These are phyloP conservation scores for Hyposoter didymator DNA, from an alignment of 2,888 invertebrate genomes.

Conservation along the genomic window DNA sequence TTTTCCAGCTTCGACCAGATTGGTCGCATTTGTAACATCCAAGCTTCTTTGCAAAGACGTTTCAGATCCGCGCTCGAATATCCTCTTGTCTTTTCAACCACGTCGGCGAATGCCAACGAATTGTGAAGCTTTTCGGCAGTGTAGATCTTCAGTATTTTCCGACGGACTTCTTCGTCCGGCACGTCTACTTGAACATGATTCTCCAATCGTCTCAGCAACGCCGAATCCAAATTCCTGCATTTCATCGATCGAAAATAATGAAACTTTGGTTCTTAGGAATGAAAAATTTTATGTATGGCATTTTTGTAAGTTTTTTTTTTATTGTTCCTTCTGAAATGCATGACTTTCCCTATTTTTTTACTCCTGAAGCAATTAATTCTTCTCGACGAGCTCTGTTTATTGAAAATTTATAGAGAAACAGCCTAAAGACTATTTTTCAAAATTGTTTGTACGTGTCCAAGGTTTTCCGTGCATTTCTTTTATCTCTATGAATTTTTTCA, in stretches of 20 bases:
- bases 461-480: too few relatives aligned
- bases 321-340: too few relatives aligned
- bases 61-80: conserved; percentile 96
- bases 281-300: background rate
- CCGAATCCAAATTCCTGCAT: conserved; percentile 93
- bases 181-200: conserved; percentile 93
- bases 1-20: conserved; percentile 85
- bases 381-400: too few relatives aligned
- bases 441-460: too few relatives aligned
- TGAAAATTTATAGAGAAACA: too few relatives aligned
- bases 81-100: conserved; percentile 88
- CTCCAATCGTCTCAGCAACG: conserved; percentile 94
- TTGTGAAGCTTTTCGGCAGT: conserved; percentile 85
- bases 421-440: too few relatives aligned
- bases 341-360: too few relatives aligned
- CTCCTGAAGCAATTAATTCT: too few relatives aligned
- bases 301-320: too few relatives aligned
- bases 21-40: conserved; percentile 92
- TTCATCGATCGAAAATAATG: conserved; percentile 11
- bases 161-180: conserved; percentile 89
- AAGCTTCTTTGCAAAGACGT: conserved; percentile 94
- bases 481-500: background rate
- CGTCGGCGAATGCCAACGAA: conserved; percentile 83
- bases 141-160: conserved; percentile 88
- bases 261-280: background rate